Evolutionary conservation across 2,888 invertebrate species (phyloP).

Genomic region (Lasioglossum calceatum): DNA sequence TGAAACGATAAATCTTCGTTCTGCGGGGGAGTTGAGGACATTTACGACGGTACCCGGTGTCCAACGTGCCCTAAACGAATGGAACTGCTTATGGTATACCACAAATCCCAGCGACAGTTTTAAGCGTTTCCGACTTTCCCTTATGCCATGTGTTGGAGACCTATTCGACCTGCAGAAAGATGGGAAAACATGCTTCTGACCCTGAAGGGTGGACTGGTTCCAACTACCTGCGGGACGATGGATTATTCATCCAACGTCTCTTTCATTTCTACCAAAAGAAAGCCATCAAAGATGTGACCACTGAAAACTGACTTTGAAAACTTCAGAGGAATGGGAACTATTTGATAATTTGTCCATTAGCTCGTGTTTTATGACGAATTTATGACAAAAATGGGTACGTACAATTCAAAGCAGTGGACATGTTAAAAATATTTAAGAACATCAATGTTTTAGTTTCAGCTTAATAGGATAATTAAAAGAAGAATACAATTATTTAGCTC

Average conservation of each 20-base stretch:
- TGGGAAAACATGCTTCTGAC: conserved; percentile 19
- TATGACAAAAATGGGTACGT: too few relatives aligned
- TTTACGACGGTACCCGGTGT: conserved; percentile 46
- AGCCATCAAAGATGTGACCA: not conserved
- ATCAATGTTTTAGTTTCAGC: too few relatives aligned
- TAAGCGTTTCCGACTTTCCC: conserved; percentile 46
- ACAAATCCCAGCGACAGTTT: conserved; percentile 65
- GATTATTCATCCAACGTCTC: not conserved
- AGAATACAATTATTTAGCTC: too few relatives aligned
- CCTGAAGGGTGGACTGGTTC: not conserved
- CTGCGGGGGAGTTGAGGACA: conserved; percentile 40
- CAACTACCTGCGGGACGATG: conserved; percentile 15
- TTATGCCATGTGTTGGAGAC: conserved; percentile 20
- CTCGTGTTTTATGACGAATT: too few relatives aligned
- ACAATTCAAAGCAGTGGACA: too few relatives aligned
- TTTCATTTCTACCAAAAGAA: not conserved
- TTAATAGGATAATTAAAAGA: too few relatives aligned
- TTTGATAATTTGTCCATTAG: not conserved
- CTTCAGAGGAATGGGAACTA: not conserved
- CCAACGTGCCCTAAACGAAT: conserved; percentile 41
- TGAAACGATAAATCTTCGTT: conserved; percentile 63
- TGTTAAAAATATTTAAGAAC: too few relatives aligned
- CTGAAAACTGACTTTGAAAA: not conserved
- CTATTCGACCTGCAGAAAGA: conserved; percentile 19
- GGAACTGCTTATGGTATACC: conserved; percentile 34